Conservation (phyloP, 2,113 vertebrate genomes). For the Percina caprodes region DNA sequence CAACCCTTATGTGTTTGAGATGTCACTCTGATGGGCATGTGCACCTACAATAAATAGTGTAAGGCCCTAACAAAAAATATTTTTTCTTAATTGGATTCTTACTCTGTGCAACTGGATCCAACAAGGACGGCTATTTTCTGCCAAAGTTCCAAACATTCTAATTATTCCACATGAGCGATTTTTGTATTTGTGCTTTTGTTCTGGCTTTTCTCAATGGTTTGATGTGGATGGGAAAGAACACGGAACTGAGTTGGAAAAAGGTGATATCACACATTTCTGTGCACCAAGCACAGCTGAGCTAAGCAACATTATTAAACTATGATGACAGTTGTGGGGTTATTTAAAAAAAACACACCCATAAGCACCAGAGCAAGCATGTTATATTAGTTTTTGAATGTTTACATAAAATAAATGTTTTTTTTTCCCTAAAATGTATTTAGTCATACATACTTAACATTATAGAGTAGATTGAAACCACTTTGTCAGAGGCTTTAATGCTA, state of each 20-base stretch:
- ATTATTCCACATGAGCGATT: background rate
- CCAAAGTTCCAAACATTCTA: background rate
- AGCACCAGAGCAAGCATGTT: background rate
- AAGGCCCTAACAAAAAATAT: background rate
- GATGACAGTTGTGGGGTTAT: background rate
- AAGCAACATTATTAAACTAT: background rate
- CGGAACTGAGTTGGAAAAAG: background rate
- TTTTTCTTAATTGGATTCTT: background rate
- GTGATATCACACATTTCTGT: background rate
- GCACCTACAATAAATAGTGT: background rate
- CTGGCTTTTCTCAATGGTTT: background rate
- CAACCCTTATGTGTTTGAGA: constrained; percentile 2
- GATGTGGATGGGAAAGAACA: background rate
- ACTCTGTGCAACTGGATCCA: background rate
- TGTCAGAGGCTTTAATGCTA: background rate
- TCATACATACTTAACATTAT: background rate
- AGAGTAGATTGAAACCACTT: background rate
- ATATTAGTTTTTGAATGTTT: background rate
- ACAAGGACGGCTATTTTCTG: background rate
- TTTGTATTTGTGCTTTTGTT: background rate
- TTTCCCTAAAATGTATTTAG: background rate
- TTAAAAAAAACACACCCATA: background rate
- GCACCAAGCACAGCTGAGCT: background rate
- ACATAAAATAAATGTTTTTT: background rate
- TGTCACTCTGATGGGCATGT: background rate